These are phyloP conservation scores for Orchesellides sinensis DNA, from an alignment of 2,888 invertebrate genomes.

Conservation along the genomic window DNA sequence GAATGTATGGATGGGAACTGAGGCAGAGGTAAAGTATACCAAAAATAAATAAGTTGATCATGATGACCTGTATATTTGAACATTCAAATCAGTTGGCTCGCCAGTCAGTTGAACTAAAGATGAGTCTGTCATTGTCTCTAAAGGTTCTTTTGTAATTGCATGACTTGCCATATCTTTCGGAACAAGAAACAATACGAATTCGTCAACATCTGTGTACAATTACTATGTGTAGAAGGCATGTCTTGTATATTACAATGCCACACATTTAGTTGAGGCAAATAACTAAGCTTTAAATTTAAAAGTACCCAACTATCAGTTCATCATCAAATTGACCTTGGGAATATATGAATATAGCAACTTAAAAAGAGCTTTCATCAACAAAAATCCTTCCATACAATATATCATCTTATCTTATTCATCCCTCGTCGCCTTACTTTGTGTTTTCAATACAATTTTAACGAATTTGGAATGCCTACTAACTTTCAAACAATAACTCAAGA, in stretches of 20 bases:
- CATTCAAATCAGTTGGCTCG: too few species aligned
- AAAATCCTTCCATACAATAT: neutral
- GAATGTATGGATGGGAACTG: too few species aligned
- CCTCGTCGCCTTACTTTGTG: conserved; percentile 60
- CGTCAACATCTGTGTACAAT: conserved; percentile 49
- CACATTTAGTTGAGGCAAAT: too few species aligned
- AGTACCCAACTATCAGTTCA: too few species aligned
- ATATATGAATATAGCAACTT: neutral
- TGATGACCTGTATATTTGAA: conserved; percentile 7
- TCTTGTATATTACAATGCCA: neutral
- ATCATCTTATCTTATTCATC: conserved; percentile 47
- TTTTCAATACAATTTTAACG: conserved; percentile 52
- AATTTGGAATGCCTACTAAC: conserved; percentile 64
- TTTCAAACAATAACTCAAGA: conserved; percentile 61
- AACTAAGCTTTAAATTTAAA: too few species aligned
- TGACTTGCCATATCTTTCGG: conserved; percentile 58
- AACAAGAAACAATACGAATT: conserved; percentile 47
- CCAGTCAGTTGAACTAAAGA: conserved; percentile 31
- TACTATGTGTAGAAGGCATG: neutral
- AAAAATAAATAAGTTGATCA: neutral
- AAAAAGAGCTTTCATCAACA: conserved; percentile 55
- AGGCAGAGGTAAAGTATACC: neutral
- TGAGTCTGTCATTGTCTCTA: conserved; percentile 44
- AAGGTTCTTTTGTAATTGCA: conserved; percentile 57
- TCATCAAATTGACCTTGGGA: conserved; percentile 57